Base-by-base conservation (phyloP, 2,888 invertebrate species). In the Synanthedon andrenaeformis region DNA sequence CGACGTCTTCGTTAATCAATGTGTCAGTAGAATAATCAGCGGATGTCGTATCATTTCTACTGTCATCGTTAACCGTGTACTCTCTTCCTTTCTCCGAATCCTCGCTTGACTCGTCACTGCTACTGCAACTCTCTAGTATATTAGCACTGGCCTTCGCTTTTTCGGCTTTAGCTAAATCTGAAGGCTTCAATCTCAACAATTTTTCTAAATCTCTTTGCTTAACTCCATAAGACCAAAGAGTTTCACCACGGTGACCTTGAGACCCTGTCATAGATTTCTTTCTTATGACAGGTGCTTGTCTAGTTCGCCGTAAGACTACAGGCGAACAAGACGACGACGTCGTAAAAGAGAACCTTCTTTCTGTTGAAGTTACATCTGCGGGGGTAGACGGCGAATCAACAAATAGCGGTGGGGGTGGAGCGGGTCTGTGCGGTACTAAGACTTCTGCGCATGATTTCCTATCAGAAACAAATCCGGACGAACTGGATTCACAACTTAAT, bases 141-240 rank as follows among this genome's bases (percentile, higher is more conserved):
- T 59, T 59, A 49, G 54, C 55, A 57, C 59, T 62, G 17, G 13
- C 35, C 57, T 75, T 75, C 10, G 57, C 60, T 58, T 83, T 81
- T 59, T 82, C 82, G 58, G 86, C 85, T 54, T 73, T 78, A 4
- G 84, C 83, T 4, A 71, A 67, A 60, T 81, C 85, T 4, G 86
- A 86, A 48, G 78, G 65, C 66, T 87, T 87, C 35, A 87, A 67
- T 62, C 86, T 72, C 41, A 87, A 63, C 58, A 86, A 65, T 63
- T 78, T 84, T 65, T 87, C 86, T 63, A 87, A 69, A 65, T 87
- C 86, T 65, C 77, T 77, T 68, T 86, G 87, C 54, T 76, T 80
- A 8, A 87, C 87, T 55, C 87, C 87, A 56, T 87, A 87, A 5
- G 87, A 85, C 87, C 87, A 87, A 70, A 79, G 82, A 3, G 79